phyloP scores from a whole-genome alignment of 2,797 vertebrate species.

The Microchirus variegatus region DNA sequence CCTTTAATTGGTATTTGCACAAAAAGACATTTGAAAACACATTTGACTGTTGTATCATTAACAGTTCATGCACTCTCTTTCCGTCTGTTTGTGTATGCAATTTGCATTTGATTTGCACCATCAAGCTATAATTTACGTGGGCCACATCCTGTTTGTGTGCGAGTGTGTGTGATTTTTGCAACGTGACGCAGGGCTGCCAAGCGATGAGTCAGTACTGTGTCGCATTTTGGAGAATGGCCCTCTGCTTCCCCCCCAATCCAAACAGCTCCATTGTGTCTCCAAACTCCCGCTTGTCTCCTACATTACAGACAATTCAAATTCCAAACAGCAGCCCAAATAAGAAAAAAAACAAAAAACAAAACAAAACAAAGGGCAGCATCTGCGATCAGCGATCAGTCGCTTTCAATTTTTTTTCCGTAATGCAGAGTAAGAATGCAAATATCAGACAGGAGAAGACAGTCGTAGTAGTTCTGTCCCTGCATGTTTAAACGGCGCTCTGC shows the following conservation, averaged over 20 bases:
- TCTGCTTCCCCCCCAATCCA: slow-evolving; percentile 35
- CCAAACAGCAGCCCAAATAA: slow-evolving; percentile 22
- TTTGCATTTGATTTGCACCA: slow-evolving; percentile 69
- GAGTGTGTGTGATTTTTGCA: slow-evolving; percentile 18
- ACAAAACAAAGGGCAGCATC: slow-evolving; percentile 11
- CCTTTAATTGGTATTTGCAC: slow-evolving; percentile 70
- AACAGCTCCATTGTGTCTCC: slow-evolving; percentile 52
- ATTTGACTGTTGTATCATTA: slow-evolving; percentile 72
- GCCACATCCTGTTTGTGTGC: slow-evolving; percentile 17
- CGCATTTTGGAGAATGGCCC: slow-evolving; percentile 29
- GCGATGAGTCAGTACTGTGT: slow-evolving; percentile 63
- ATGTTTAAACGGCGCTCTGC: slow-evolving; percentile 64
- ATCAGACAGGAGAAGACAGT: slow-evolving; percentile 59
- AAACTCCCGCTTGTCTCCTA: slow-evolving; percentile 32
- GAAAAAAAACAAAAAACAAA: too few species aligned
- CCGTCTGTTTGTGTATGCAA: slow-evolving; percentile 59
- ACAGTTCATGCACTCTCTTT: slow-evolving; percentile 54
- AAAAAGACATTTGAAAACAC: slow-evolving; percentile 64
- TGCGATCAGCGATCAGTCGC: not conserved
- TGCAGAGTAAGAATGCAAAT: slow-evolving; percentile 57
- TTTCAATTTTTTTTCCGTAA: slow-evolving; percentile 53
- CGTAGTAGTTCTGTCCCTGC: slow-evolving; percentile 45
- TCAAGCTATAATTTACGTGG: slow-evolving; percentile 67
- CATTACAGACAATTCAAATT: slow-evolving; percentile 58
- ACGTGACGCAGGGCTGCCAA: slow-evolving; percentile 42